phyloP scores from a whole-genome alignment of 2,888 invertebrate species.

The Terebella lapidaria region DNA sequence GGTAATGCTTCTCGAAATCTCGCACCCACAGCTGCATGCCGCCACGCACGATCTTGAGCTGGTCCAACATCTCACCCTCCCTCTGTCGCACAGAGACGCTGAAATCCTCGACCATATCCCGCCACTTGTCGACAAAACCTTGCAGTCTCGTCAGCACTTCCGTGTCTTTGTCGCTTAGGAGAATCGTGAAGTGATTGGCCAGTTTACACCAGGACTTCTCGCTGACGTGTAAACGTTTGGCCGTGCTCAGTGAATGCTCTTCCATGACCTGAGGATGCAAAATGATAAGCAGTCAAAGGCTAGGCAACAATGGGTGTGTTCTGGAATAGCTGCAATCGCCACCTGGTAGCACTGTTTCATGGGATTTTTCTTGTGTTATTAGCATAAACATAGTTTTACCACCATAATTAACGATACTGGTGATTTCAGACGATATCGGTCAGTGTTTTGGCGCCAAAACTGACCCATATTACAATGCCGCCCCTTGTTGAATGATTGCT shows the following conservation, averaged over 20 bases:
- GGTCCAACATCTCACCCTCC: slow-evolving; percentile 40
- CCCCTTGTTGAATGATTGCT: too few relatives aligned
- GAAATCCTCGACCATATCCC: slow-evolving; percentile 45
- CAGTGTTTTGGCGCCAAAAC: too few relatives aligned
- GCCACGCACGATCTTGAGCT: slow-evolving; percentile 29
- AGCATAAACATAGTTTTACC: too few relatives aligned
- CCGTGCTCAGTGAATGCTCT: slow-evolving; percentile 46
- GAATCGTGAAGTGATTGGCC: slow-evolving; percentile 49
- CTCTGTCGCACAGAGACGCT: slow-evolving; percentile 33
- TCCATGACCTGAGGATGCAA: slow-evolving; percentile 40
- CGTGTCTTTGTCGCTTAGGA: slow-evolving; percentile 51
- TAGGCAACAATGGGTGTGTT: too few relatives aligned
- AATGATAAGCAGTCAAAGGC: too few relatives aligned
- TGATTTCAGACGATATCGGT: too few relatives aligned
- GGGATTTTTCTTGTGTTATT: too few relatives aligned
- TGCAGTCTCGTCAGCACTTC: slow-evolving; percentile 37
- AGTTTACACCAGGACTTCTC: slow-evolving; percentile 52
- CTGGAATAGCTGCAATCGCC: too few relatives aligned
- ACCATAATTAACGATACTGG: too few relatives aligned
- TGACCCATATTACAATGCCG: too few relatives aligned
- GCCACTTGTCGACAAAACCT: slow-evolving; percentile 39
- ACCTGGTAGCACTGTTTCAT: too few relatives aligned
- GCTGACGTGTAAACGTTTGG: slow-evolving; percentile 46
- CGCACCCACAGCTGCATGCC: slow-evolving; percentile 34
- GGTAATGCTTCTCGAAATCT: slow-evolving; percentile 36